Percentiles rank a stretch among this genome's conserved stretches.
phyloP scores from a whole-genome alignment of 2,888 invertebrate species.

The Ormyrus rosae region DNA sequence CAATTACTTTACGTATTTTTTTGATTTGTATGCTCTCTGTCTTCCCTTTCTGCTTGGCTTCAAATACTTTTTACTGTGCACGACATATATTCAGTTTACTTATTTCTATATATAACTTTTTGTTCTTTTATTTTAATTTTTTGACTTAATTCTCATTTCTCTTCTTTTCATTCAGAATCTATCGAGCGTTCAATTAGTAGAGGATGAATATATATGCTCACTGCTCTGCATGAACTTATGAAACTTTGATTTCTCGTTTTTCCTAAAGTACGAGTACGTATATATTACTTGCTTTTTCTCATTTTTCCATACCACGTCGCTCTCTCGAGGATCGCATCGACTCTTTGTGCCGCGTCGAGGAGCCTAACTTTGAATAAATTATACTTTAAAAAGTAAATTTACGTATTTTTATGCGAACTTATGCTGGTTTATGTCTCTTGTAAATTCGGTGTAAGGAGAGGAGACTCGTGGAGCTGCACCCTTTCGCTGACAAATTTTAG shows the following conservation, averaged over 20 bases:
- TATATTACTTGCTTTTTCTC: background rate
- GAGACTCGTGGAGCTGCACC: conserved; percentile 19
- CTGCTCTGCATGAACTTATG: conserved; percentile 57
- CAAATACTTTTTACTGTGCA: conserved; percentile 70
- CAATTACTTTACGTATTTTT: conserved; percentile 72
- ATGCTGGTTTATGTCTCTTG: conserved; percentile 23
- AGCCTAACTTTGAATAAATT: background rate
- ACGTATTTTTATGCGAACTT: conserved; percentile 14
- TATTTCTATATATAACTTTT: background rate
- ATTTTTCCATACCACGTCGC: background rate
- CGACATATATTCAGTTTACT: conserved; percentile 61
- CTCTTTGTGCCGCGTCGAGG: background rate
- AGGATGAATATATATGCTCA: conserved; percentile 54
- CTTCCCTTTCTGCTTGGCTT: conserved; percentile 74
- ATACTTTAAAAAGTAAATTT: conserved; percentile 30
- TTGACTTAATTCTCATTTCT: conserved; percentile 55
- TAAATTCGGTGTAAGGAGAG: conserved; percentile 39
- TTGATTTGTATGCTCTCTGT: conserved; percentile 67
- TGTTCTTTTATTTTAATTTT: conserved; percentile 54
- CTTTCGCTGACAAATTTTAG: conserved; percentile 24
- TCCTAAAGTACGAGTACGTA: conserved; percentile 17
- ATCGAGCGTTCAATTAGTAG: conserved; percentile 63
- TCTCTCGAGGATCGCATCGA: background rate
- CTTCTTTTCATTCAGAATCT: conserved; percentile 49
- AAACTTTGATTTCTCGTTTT: conserved; percentile 41